Base-by-base conservation (phyloP, 2,888 invertebrate species). In the Mycogona germanica region DNA sequence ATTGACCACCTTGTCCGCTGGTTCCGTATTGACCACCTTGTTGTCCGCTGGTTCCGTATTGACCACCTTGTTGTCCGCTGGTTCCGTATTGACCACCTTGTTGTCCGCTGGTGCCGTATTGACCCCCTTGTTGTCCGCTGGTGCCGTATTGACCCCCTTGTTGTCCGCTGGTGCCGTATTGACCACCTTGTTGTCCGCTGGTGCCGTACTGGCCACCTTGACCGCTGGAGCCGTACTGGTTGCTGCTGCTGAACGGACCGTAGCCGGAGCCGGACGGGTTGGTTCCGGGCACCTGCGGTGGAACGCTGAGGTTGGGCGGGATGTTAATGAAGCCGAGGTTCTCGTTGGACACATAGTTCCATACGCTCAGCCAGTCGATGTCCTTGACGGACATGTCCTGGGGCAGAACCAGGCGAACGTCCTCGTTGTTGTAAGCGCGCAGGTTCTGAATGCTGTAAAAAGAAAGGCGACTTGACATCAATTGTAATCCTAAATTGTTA, bases 351-450 rank as follows among this genome's bases (percentile, higher is more conserved):
- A 45, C 25, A 17, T 23, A 47, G 38, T 49, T 57, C 28, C 44
- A 57, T 4, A 57, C 52, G 7, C 23, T 21, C 5, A 57, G 21
- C 51, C 51, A 57, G 25, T 57, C 57, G 25, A 55, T 51, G 21
- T 55, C 37, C 17, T 26, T 51, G 37, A 52, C 29, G n/a, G 9
- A 47, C 21, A 57, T 48, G n/a, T 46, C 46, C 14, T 19, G 19
- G 14, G 57, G 57, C n/a, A 57, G 44, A n/a, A 23, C 35, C 2
- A 57, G n/a, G 5, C 51, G 55, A 9, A 57, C 35, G 26, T 57
- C 57, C 17, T 44, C 32, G 17, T 17, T 45, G 17, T 30, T 55
- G 52, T 57, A 57, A 4, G 57, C 47, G 28, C 56, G 55, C n/a
- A 57, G 48, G 28, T 58, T 37, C n/a, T 51, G 51, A 1, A 45